Conservation (phyloP, 2,797 vertebrate genomes). For the Anabacerthia variegaticeps region DNA sequence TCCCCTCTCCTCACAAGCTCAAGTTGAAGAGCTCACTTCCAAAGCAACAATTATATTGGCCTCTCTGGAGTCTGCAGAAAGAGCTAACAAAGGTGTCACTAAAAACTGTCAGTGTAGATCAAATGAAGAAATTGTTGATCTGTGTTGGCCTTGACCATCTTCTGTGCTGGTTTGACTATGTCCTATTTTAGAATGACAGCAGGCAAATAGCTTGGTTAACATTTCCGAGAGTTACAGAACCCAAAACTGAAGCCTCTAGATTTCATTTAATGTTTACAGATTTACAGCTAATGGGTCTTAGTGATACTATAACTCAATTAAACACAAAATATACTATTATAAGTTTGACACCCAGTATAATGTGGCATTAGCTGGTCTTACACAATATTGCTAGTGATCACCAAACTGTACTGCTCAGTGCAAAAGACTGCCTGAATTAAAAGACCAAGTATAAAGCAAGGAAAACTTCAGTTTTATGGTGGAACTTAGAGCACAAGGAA, state of each 20-base stretch:
- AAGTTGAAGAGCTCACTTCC: not conserved
- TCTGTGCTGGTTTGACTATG: not conserved
- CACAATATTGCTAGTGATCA: not conserved
- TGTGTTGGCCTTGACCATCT: not conserved
- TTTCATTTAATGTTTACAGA: not conserved
- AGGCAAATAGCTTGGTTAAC: not conserved
- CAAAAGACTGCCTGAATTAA: not conserved
- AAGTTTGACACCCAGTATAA: not conserved
- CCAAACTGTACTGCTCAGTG: not conserved
- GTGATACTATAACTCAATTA: not conserved
- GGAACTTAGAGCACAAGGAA: not conserved
- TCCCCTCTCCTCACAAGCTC: not conserved
- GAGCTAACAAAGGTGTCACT: not conserved
- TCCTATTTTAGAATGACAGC: not conserved
- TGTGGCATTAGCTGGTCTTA: not conserved
- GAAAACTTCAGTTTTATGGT: not conserved
- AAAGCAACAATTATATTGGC: not conserved
- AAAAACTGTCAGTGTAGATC: not conserved
- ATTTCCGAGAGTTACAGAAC: not conserved
- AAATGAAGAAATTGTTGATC: not conserved
- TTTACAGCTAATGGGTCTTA: not conserved
- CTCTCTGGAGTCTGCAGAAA: not conserved
- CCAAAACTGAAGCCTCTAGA: not conserved
- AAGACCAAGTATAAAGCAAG: not conserved
- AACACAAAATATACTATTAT: not conserved